Conservation (phyloP, 2,888 invertebrate species). For the Cecidostiba fungosa region DNA sequence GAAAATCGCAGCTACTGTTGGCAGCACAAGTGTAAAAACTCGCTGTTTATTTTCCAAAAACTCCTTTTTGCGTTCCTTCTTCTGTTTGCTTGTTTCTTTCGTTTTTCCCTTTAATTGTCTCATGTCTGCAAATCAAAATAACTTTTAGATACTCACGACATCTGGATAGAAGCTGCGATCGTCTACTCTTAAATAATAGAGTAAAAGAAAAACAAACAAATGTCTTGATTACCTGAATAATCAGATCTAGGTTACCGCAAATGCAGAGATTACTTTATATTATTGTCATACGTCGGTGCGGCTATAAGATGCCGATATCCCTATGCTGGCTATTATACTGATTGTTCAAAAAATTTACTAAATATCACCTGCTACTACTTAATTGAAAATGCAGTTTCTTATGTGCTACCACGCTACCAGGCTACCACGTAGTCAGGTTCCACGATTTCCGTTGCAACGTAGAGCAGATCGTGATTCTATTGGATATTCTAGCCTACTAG, state of each 20-base stretch:
- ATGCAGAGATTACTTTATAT: neutral
- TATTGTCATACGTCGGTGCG: neutral
- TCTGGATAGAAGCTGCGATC: neutral
- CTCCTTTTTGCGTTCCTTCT: slow-evolving; percentile 91
- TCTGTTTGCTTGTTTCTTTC: slow-evolving; percentile 92
- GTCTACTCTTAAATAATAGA: neutral
- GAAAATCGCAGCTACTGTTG: slow-evolving; percentile 86
- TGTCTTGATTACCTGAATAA: slow-evolving; percentile 17
- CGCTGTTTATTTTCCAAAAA: slow-evolving; percentile 90
- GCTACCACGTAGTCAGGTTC: slow-evolving; percentile 45
- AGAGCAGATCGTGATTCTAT: neutral
- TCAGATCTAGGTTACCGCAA: neutral
- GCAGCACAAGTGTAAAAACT: slow-evolving; percentile 89
- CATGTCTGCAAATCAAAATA: slow-evolving; percentile 81
- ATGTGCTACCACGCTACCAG: no score
- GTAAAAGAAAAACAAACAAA: slow-evolving; percentile 12
- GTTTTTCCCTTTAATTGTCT: slow-evolving; percentile 90
- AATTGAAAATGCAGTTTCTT: neutral
- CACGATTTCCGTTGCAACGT: slow-evolving; percentile 31
- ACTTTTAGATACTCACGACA: slow-evolving; percentile 8
- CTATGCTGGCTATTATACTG: neutral
- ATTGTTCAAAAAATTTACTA: slow-evolving; percentile 45
- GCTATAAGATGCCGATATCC: neutral
- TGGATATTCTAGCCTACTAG: slow-evolving; percentile 21
- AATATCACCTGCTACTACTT: slow-evolving; percentile 18